Percentiles rank a stretch among this genome's conserved stretches.
phyloP scores from a whole-genome alignment of 1,140 invertebrate species.

The Neuroterus valhalla region DNA sequence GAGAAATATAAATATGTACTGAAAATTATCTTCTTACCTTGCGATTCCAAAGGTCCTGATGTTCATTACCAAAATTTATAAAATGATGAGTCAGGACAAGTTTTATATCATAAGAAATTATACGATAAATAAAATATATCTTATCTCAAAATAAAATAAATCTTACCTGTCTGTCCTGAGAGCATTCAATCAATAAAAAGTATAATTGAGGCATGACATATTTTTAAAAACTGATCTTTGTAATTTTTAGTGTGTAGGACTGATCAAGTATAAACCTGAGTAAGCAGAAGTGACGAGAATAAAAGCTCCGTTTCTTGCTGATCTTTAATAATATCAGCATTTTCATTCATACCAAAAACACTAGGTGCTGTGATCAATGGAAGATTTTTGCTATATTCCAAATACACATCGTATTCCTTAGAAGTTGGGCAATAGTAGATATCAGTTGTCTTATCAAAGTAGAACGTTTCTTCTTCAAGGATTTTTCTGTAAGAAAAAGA shows the following conservation, averaged over 20 bases:
- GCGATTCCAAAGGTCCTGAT: slow-evolving; percentile 68
- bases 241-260: background rate
- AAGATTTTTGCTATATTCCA: slow-evolving; percentile 85
- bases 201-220: background rate
- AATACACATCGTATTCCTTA: slow-evolving; percentile 85
- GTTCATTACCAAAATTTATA: background rate
- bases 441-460: slow-evolving; percentile 68
- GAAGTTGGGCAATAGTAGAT: slow-evolving; percentile 85
- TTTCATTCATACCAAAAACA: slow-evolving; percentile 95
- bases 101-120: slow-evolving; percentile 4
- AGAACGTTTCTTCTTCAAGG: slow-evolving; percentile 63
- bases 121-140: slow-evolving; percentile 26
- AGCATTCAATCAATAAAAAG: slow-evolving; percentile 32
- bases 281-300: slow-evolving; percentile 83
- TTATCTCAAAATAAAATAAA: slow-evolving; percentile 29
- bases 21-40: slow-evolving; percentile 53
- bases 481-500: slow-evolving; percentile 52
- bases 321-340: slow-evolving; percentile 96
- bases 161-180: slow-evolving; percentile 70
- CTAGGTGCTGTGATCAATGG: slow-evolving; percentile 88
- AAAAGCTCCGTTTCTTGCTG: slow-evolving; percentile 90
- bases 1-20: background rate
- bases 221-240: slow-evolving; percentile 1
- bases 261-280: slow-evolving; percentile 36
- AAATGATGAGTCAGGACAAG: background rate